Conservation (phyloP, 2,113 vertebrate genomes). For the Bettongia penicillata region DNA sequence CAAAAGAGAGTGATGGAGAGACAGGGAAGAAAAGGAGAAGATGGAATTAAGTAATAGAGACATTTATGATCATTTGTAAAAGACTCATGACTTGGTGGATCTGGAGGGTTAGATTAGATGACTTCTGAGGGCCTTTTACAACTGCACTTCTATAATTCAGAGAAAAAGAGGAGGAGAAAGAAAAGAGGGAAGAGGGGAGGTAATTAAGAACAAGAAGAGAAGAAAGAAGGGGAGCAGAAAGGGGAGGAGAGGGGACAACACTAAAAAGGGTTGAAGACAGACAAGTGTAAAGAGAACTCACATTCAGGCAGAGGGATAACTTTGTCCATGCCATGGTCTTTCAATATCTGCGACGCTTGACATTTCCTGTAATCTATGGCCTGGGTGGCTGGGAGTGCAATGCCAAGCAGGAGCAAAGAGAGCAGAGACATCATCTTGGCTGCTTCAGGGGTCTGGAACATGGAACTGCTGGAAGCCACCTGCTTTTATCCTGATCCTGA, state of each 20-base stretch:
- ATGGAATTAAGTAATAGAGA: not conserved
- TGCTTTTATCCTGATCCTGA: slow-evolving; percentile 63
- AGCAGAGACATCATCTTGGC: slow-evolving; percentile 48
- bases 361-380: slow-evolving; percentile 61
- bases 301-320: slow-evolving; percentile 53
- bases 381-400: slow-evolving; percentile 46
- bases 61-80: not conserved
- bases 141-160: not conserved
- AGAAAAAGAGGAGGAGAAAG: not conserved
- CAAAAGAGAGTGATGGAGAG: not conserved
- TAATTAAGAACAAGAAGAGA: not conserved
- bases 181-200: not conserved
- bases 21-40: not conserved
- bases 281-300: slow-evolving; percentile 45
- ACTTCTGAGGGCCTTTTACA: not conserved
- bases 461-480: not conserved
- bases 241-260: not conserved
- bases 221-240: not conserved
- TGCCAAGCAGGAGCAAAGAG: slow-evolving; percentile 60
- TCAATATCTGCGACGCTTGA: slow-evolving; percentile 46
- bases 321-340: slow-evolving; percentile 14
- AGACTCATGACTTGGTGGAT: not conserved
- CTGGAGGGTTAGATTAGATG: not conserved
- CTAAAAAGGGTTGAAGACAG: not conserved
- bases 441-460: slow-evolving; percentile 20